Percentiles rank a stretch among this genome's conserved stretches.
phyloP scores from a whole-genome alignment of 2,797 vertebrate species.

The Anguilla megastoma region DNA sequence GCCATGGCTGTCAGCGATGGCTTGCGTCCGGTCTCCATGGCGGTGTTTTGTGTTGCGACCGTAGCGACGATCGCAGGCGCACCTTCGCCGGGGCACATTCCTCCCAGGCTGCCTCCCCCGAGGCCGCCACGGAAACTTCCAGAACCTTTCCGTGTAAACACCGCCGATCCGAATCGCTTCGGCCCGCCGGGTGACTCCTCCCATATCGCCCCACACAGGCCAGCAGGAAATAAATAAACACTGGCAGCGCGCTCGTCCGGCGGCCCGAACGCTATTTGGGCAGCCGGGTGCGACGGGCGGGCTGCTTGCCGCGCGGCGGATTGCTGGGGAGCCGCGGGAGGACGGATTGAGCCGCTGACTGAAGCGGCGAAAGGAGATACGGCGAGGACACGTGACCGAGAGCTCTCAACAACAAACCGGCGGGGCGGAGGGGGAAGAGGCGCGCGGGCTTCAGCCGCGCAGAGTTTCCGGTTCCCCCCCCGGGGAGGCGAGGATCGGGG shows the following conservation, averaged over 20 bases:
- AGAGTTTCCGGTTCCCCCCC: not conserved
- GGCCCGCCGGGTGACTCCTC: not conserved
- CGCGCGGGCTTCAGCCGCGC: not conserved
- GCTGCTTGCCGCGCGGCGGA: not conserved
- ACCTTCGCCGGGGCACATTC: slow-evolving; percentile 1
- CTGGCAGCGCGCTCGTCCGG: not conserved
- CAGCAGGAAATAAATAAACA: not conserved
- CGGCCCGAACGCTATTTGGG: not conserved
- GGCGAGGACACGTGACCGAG: slow-evolving; percentile 8
- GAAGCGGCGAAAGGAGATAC: slow-evolving; percentile 27
- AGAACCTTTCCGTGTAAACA: slow-evolving; percentile 29
- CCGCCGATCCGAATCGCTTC: not conserved
- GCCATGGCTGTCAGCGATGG: slow-evolving; percentile 32
- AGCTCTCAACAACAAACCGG: slow-evolving; percentile 29
- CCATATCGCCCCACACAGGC: not conserved
- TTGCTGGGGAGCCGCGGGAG: not conserved
- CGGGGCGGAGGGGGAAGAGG: not conserved
- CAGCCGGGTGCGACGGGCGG: no score
- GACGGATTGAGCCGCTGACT: slow-evolving; percentile 40
- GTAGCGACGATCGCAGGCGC: slow-evolving; percentile 27
- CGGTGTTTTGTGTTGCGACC: slow-evolving; percentile 31
- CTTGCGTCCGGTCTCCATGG: slow-evolving; percentile 10
- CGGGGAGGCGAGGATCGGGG: slow-evolving; percentile 41
- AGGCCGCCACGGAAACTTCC: slow-evolving; percentile 38
- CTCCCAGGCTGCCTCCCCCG: slow-evolving; percentile 30